Evolutionary conservation across 30 jellyfish, hydroid and myxozoan genomes (phyloP), one percentile per base, ranked within the genome.

Genomic region (Chironex yamaguchii): DNA sequence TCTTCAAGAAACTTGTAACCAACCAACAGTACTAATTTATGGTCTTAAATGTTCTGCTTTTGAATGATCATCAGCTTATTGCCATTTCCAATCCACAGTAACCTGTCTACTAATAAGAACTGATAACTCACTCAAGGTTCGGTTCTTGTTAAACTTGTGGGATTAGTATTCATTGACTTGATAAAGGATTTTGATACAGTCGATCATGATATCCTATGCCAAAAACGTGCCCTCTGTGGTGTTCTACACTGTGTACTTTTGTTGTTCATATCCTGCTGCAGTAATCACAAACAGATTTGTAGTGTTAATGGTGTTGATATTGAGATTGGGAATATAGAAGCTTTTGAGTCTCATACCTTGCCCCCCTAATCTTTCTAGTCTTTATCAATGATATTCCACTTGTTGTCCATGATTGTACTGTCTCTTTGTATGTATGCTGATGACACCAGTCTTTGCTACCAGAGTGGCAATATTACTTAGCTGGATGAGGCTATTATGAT

Each of bases 171-270:
- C 22, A 23, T 34, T 3, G 66, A 66, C 82, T 52, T 58, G 35
- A 52, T n/a, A 12, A 52, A 78, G 67, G 82, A 80, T 14, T 78
- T 75, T 48, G 82, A 75, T 32, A 42, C 88, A 20, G 58, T 75
- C 82, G 22, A 50, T 54, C 88, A 75, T 75, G 88, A 75, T 23
- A 75, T 51, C 34, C 79, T 42, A 17, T 75, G 88, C 74, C 82
- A 49, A 42, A 49, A 75, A 50, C 3, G 25, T 20, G 22, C 32
- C 2, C 52, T 17, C 52, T 75, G 62, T 28, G 85, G 89, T 62
- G 81, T 54, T 20, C 62, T 42, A 31, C 82, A 50, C 34, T 65
- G 2, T 12, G 85, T 36, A 70, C 12, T 52, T 17, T 11, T 26
- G 21, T 78, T 80, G 90, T 78, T 78, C 36, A 27, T 34, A 22